phyloP scores from a whole-genome alignment of 2,113 vertebrate species.

The Burhinus oedicnemus region DNA sequence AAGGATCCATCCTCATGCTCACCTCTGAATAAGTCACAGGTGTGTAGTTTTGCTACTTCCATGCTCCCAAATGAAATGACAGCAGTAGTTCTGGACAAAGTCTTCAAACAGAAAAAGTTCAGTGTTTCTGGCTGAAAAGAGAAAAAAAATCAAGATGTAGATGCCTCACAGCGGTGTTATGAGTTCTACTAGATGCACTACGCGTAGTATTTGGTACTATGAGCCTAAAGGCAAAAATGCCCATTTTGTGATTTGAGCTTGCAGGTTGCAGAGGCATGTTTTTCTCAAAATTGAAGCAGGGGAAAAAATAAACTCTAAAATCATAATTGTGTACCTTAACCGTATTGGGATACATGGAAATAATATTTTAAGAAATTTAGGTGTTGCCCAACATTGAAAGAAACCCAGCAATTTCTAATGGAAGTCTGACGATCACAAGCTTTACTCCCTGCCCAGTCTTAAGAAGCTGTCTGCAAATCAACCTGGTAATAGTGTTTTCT shows the following conservation, averaged over 20 bases:
- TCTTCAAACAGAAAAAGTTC: background rate
- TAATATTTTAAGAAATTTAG: background rate
- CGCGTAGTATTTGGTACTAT: rapidly evolving
- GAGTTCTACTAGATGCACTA: background rate
- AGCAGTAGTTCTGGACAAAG: background rate
- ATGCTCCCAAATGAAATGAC: background rate
- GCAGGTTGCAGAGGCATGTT: background rate
- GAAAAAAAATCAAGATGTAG: background rate
- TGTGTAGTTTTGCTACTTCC: background rate
- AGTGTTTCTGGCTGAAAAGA: background rate
- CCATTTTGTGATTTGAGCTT: background rate
- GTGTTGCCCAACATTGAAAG: background rate
- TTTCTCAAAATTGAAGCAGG: background rate
- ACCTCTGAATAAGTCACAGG: background rate
- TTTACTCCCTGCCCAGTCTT: background rate
- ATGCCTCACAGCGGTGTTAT: background rate
- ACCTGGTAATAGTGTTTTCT: background rate
- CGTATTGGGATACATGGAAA: background rate
- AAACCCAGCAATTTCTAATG: background rate
- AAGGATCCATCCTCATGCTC: background rate
- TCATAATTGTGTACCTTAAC: background rate
- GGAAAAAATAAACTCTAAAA: background rate
- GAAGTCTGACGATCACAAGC: background rate
- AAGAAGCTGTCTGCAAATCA: background rate
- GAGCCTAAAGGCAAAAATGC: background rate